phyloP scores from a whole-genome alignment of 2,797 vertebrate species.

The Lophius americanus region DNA sequence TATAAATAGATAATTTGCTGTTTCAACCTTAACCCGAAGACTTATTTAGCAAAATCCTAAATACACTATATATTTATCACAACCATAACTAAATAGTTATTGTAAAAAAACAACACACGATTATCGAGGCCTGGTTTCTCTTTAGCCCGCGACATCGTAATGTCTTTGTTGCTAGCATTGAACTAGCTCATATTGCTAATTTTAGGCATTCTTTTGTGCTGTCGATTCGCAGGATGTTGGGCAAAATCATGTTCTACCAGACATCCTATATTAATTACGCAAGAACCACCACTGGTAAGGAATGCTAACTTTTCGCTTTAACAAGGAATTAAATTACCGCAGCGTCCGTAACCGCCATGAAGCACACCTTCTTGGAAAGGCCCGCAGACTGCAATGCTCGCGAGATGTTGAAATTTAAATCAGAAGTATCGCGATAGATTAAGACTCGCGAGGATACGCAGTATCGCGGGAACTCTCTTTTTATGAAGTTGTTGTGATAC shows the following conservation, averaged over 20 bases:
- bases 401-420: conserved; percentile 45
- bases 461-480: too few species aligned
- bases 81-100: rapidly evolving
- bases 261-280: not conserved
- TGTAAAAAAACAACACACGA: not conserved
- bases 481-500: not conserved
- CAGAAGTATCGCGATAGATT: conserved; percentile 52
- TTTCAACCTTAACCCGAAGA: not conserved
- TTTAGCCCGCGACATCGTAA: conserved; percentile 7
- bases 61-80: rapidly evolving
- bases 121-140: conserved; percentile 27
- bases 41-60: not conserved
- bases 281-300: not conserved
- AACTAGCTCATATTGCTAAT: conserved; percentile 45
- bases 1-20: not conserved
- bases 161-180: conserved; percentile 40
- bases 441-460: not conserved
- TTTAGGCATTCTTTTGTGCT: conserved; percentile 26
- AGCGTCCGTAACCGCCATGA: conserved; percentile 83
- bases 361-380: conserved; percentile 74
- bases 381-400: conserved; percentile 40
- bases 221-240: not conserved
- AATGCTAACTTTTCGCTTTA: conserved; percentile 18
- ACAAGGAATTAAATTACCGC: conserved; percentile 76
- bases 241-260: rapidly evolving